Base-by-base conservation (phyloP, 2,113 vertebrate genomes). In the Mohoua ochrocephala region DNA sequence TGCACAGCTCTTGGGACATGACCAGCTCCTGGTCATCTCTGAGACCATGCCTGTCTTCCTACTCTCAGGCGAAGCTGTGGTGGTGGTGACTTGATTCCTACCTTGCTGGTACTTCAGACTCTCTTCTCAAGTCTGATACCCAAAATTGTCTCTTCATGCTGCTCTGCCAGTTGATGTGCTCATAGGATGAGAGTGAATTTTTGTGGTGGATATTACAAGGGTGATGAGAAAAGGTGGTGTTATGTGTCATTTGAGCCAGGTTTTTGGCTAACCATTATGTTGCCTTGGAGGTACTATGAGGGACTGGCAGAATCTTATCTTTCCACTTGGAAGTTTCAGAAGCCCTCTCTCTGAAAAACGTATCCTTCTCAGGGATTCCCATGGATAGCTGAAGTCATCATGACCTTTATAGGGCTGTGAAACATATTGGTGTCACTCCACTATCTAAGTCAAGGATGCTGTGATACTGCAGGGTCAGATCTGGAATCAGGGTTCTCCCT, bases 1-100 rank as follows among this genome's bases (percentile, higher is more conserved):
- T 2, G 1, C 1, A 2, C 18, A 56, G 23, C 10, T 77, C 56
- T 33, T 63, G 41, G 53, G 33, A 56, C 6, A 2, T 24, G 31
- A 42, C 23, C 31, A 47, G 31, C 5, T 2, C 3, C 56, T 63
- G 20, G 4, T 54, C 26, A 33, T 50, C 31, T 90, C 53, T 41
- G 28, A 71, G 73, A 39, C 15, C 3, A 5, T 65, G 10, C 11
- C 23, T 69, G 7, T 49, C 20, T 52, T 57, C 16, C 39, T 63
- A 7, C 31, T 71, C 44, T 71, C 16, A 28, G n/a, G 12, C 33
- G 18, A 67, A 86, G 37, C 6, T 65, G 24, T 53, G 16, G 6
- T 70, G 56, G 6, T 27, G 7, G 8, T 39, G 17, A 24, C 33
- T 49, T 23, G 21, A 49, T n/a, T 82, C 10, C 24, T 31, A 41